Evolutionary conservation across 1,140 invertebrate species (phyloP), one percentile per base, ranked within the genome.

Genomic region (Drosophila ogumai): DNA sequence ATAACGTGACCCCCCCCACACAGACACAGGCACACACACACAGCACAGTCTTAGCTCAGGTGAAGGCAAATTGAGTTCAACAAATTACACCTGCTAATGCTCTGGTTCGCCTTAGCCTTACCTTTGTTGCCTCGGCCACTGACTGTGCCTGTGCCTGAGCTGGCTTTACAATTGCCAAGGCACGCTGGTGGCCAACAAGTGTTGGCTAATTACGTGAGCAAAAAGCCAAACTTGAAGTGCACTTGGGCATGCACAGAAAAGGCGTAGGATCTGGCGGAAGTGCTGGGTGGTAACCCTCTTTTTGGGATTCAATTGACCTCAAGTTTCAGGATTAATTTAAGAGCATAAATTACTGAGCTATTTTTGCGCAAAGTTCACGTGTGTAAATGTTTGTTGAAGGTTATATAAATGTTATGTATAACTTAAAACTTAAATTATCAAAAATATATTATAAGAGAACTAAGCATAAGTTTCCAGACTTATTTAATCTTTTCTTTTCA

Each of bases 161-260:
- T 71, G 55, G 34, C 25, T 34, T 28, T 61, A 32, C 44, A 71
- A 67, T 55, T 47, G 40, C 25, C 32, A 31, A 28, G 41, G 54
- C 68, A 77, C 74, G 65, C 50, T 40, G 31, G 46, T 65, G 32
- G 59, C 75, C 71, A 88, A 88, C 84, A 88, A 88, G 85, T 88
- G 84, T 84, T 90, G 84, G 80, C 78, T 88, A 88, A 88, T 88
- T 88, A 90, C 84, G 84, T 88, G 85, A 84, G 84, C 82, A 81
- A 75, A 69, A 64, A 50, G 75, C 82, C 57, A 75, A 63, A 49
- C 66, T 63, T 71, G 44, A 69, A 88, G 76, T 87, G 80, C 84
- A 88, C 80, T 87, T 69, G 79, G 57, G 84, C 84, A 87, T 82
- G 80, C 72, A 88, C 54, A 47, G 22, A 72, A 58, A 72, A 22